Conservation (phyloP, 1,140 invertebrate species). For the Sweltsa coloradensis region DNA sequence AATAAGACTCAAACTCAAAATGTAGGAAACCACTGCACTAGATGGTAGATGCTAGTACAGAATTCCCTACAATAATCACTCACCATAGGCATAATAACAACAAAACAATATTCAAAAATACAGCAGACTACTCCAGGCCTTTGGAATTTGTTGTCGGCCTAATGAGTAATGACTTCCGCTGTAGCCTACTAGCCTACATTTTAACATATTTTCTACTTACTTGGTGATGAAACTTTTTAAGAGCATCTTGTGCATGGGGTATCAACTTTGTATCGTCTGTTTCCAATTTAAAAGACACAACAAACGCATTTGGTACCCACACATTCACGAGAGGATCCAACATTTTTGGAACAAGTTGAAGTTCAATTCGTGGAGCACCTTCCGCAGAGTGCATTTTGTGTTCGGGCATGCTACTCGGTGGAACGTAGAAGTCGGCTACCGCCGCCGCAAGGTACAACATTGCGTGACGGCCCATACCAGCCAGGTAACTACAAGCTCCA, state of each 20-base stretch:
- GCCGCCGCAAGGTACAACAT: conserved; percentile 93
- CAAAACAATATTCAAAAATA: neutral
- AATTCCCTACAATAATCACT: conserved; percentile 5
- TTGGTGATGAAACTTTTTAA: conserved; percentile 90
- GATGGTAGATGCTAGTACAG: no score
- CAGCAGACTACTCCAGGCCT: neutral
- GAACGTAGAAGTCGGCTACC: conserved; percentile 98
- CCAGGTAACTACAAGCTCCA: conserved; percentile 62
- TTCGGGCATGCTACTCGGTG: conserved; percentile 77
- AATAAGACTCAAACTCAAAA: no score
- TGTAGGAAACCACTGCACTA: no score
- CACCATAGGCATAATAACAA: conserved; percentile 5
- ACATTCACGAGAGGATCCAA: conserved; percentile 75
- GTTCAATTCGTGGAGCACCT: conserved; percentile 64
- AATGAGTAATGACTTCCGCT: neutral
- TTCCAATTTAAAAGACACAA: conserved; percentile 97
- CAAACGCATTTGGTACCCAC: conserved; percentile 88
- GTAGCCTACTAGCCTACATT: conserved; percentile 10
- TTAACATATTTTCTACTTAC: conserved; percentile 35
- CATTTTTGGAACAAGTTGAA: conserved; percentile 94
- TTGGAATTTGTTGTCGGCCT: neutral
- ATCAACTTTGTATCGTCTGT: conserved; percentile 82
- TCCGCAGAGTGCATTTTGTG: conserved; percentile 89
- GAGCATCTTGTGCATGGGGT: conserved; percentile 70
- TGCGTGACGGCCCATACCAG: conserved; percentile 48